These are phyloP conservation scores for Trachymyrmex septentrionalis DNA, from an alignment of 1,140 invertebrate species.

Conservation along the genomic window DNA sequence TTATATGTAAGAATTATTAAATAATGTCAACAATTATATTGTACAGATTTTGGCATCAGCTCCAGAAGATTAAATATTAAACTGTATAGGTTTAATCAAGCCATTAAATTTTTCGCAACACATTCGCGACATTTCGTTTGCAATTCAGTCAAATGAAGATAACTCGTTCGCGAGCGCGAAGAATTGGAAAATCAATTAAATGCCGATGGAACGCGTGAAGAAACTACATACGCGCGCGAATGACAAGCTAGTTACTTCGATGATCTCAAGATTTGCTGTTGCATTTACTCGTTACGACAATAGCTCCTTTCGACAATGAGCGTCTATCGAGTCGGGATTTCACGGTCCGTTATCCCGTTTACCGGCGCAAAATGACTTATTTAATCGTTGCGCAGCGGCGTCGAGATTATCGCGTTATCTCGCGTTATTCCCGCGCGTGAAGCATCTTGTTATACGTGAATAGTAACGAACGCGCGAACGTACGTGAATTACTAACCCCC, in stretches of 20 bases:
- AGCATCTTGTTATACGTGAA: constrained; percentile 45
- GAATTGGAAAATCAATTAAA: constrained; percentile 5
- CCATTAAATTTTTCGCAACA: not conserved
- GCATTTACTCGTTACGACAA: constrained; percentile 9
- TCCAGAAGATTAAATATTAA: no score
- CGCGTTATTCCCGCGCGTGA: constrained; percentile 14
- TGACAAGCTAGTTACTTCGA: not conserved
- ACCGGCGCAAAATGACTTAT: constrained; percentile 43
- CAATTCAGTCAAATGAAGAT: not conserved
- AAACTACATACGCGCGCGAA: not conserved
- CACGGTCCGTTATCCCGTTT: constrained; percentile 34
- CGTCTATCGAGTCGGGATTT: constrained; percentile 24
- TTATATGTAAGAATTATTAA: no score
- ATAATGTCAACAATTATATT: no score
- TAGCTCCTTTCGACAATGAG: not conserved
- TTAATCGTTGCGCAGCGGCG: constrained; percentile 29
- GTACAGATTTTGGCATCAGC: no score
- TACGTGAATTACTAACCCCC: constrained; percentile 20
- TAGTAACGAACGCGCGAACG: constrained; percentile 30
- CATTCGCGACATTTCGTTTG: not conserved
- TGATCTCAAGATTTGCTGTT: not conserved
- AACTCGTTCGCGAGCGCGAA: not conserved
- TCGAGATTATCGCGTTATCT: constrained; percentile 53
- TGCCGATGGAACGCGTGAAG: no score
- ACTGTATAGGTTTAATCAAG: not conserved